Conservation (phyloP, 1,140 invertebrate species). For the Odontomachus brunneus region DNA sequence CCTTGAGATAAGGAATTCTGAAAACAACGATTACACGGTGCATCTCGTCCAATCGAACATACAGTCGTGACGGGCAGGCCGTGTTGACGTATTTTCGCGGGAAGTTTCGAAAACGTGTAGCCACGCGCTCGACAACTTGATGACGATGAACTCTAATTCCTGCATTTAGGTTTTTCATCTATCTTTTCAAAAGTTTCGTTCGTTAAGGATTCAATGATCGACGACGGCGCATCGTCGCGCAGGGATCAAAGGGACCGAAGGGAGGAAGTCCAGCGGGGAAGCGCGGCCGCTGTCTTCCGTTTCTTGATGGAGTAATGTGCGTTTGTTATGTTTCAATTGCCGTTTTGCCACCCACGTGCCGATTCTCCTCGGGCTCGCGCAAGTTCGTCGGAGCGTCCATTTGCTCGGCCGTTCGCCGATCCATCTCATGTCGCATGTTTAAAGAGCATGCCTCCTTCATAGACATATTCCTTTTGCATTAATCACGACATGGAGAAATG, state of each 20-base stretch:
- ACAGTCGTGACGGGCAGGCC: neutral
- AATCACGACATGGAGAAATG: no score
- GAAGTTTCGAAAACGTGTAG: neutral
- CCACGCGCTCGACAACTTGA: neutral
- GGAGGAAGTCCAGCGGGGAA: constrained; percentile 66
- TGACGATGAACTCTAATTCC: no score
- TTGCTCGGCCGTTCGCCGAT: no score
- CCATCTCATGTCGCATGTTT: neutral
- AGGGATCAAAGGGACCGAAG: constrained; percentile 77
- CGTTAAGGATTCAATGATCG: constrained; percentile 32
- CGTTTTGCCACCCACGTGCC: constrained; percentile 76
- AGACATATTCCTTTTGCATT: neutral
- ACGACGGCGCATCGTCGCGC: constrained; percentile 33
- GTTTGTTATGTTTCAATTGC: constrained; percentile 83
- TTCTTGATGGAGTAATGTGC: constrained; percentile 82
- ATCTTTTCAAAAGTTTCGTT: no score
- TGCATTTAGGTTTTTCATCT: no score
- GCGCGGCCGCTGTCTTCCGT: constrained; percentile 79
- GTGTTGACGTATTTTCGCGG: constrained; percentile 41
- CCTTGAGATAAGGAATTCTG: constrained; percentile 49
- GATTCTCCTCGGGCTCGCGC: no score
- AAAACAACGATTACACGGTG: constrained; percentile 61
- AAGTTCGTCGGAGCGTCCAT: no score
- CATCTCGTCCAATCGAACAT: constrained; percentile 6
- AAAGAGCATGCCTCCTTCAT: neutral